phyloP scores from a whole-genome alignment of 2,888 invertebrate genomes.

The Ditula angustiorana region DNA sequence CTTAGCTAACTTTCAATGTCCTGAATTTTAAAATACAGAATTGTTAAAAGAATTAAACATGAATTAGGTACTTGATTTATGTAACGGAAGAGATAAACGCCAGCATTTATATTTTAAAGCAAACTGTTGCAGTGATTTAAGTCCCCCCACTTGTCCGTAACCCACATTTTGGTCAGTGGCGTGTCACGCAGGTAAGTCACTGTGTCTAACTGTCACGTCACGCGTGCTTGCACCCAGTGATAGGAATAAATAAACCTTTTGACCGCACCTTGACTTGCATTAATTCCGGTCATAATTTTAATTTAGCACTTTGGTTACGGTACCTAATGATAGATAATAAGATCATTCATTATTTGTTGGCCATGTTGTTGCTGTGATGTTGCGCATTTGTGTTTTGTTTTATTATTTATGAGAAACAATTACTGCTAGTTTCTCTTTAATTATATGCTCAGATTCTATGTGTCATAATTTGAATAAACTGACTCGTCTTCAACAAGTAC shows the following conservation, averaged over 20 bases:
- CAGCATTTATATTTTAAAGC: neutral
- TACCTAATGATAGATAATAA: neutral
- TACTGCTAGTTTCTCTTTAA: too few species aligned
- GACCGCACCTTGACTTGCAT: neutral
- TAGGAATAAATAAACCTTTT: neutral
- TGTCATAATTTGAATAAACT: too few species aligned
- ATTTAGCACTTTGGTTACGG: neutral
- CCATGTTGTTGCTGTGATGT: neutral
- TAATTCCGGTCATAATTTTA: constrained; percentile 3
- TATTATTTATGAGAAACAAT: too few species aligned
- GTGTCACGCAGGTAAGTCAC: constrained; percentile 32
- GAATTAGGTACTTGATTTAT: too few species aligned
- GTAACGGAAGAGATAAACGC: too few species aligned
- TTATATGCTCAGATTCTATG: too few species aligned
- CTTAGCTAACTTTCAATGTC: too few species aligned
- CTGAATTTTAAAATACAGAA: too few species aligned
- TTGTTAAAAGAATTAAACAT: too few species aligned
- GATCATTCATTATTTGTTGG: neutral
- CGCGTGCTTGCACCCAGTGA: constrained; percentile 25
- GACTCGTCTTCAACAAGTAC: too few species aligned
- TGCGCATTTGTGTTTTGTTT: neutral
- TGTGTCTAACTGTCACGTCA: constrained; percentile 34
- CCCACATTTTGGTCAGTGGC: constrained; percentile 17
- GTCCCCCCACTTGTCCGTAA: constrained; percentile 24
- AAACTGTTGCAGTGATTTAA: constrained; percentile 15